phyloP scores from a whole-genome alignment of 1,140 invertebrate genomes.

The Bombus haemorrhoidalis region DNA sequence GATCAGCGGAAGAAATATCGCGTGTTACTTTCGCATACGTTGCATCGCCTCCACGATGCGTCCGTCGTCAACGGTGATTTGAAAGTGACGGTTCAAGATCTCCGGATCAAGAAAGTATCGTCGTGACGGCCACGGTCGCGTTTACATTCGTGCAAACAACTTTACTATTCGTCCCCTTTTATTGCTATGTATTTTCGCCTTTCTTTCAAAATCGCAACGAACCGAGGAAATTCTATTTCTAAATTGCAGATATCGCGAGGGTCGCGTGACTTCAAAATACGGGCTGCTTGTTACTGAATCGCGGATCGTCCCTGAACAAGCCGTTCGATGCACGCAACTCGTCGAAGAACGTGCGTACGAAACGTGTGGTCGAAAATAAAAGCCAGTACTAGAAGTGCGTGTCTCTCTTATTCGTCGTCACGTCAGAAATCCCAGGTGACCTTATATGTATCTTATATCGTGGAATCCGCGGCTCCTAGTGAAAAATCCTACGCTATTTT shows the following conservation, averaged over 20 bases:
- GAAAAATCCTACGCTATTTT: slow-evolving; percentile 75
- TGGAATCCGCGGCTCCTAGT: slow-evolving; percentile 64
- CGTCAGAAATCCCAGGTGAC: not conserved
- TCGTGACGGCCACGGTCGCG: slow-evolving; percentile 19
- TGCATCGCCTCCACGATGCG: slow-evolving; percentile 32
- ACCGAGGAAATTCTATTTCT: no score
- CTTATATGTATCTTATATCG: not conserved
- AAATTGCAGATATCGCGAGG: not conserved
- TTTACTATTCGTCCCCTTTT: slow-evolving; percentile 7
- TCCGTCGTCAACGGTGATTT: not conserved
- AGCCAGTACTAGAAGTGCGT: slow-evolving; percentile 64
- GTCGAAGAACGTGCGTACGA: not conserved
- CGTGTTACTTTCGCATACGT: slow-evolving; percentile 13
- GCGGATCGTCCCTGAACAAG: not conserved
- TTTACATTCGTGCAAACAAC: slow-evolving; percentile 10
- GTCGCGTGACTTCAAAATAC: not conserved
- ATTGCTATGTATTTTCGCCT: slow-evolving; percentile 44
- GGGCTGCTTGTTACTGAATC: not conserved
- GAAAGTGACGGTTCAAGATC: slow-evolving; percentile 9
- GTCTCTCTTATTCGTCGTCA: slow-evolving; percentile 19
- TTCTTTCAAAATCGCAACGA: not conserved
- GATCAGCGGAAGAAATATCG: slow-evolving; percentile 22
- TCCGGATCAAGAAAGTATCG: not conserved
- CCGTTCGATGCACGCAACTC: not conserved
- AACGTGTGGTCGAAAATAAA: slow-evolving; percentile 39